These are phyloP conservation scores for Automeris io DNA, from an alignment of 2,888 invertebrate genomes.

Conservation along the genomic window DNA sequence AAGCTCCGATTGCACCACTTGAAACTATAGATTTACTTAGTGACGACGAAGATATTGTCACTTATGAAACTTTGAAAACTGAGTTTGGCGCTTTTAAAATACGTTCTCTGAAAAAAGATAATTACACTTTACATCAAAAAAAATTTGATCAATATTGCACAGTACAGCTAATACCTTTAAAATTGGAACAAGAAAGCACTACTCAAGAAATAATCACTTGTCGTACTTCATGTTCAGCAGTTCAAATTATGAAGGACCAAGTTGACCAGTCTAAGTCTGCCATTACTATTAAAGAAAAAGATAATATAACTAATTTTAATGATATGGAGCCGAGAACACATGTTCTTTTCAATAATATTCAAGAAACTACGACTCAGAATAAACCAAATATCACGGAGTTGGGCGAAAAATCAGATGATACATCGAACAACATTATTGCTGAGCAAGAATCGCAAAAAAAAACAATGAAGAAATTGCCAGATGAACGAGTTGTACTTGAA, in stretches of 20 bases:
- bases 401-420: neutral
- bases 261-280: too few species aligned
- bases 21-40: slow-evolving; percentile 60
- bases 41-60: slow-evolving; percentile 50
- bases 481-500: neutral
- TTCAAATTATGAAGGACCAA: too few species aligned
- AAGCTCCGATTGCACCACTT: slow-evolving; percentile 10
- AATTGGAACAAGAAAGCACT: slow-evolving; percentile 13
- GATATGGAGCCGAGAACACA: neutral
- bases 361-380: neutral
- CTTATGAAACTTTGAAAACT: slow-evolving; percentile 30
- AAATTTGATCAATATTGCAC: slow-evolving; percentile 40
- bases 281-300: too few species aligned
- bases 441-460: neutral
- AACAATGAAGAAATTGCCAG: neutral
- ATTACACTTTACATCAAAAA: slow-evolving; percentile 39
- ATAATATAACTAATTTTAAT: neutral
- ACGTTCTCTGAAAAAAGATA: slow-evolving; percentile 21
- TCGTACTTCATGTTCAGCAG: neutral
- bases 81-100: slow-evolving; percentile 48
- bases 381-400: neutral
- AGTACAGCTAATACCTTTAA: slow-evolving; percentile 31
- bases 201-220: neutral
- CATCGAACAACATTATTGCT: neutral
- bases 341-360: neutral